Base-by-base conservation (phyloP, 2,113 vertebrate genomes). In the Stegastes partitus region DNA sequence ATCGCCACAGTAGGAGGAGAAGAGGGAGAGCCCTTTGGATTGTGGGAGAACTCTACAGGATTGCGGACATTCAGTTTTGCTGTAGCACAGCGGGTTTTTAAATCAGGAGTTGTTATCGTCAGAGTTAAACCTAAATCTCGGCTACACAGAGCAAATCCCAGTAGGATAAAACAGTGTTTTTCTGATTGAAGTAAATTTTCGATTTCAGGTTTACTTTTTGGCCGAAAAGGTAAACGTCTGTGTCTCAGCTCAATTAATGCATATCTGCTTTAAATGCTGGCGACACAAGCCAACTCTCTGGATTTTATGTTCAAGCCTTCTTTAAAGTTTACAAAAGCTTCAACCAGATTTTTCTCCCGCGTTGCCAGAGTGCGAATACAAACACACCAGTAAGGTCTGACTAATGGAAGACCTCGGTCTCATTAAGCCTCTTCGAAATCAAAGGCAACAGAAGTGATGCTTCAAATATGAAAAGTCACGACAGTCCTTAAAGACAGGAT, bases 31-130 rank as follows among this genome's bases (percentile, higher is more conserved):
- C 62, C 47, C 73, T 68, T 49, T 64, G 58, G 28, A 69, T 74
- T 74, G 68, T 68, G 47, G 74, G 58, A 63, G 77, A 77, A 57
- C 47, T 62, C 58, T 65, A 58, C 56, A 68, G 68, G 64, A 76
- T 53, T 61, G 68, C 31, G 49, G 74, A 42, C 31, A 47, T 57
- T 73, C 21, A 4, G 45, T 58, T 77, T 81, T 79, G 21, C 70
- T 83, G 73, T 42, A 45, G 80, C 71, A 47, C 31, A 53, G 8
- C 12, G 6, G 7, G 25, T 5, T 65, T 49, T 58, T 56, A 19
- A 58, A 16, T 34, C 23, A 28, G 9, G 2, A 51, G 7, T 21
- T 44, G 59, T 61, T 37, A 47, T 37, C 37, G 19, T 22, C 31
- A 51, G 22, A 14, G 34, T 11, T n/a, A 15, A 5, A n/a, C n/a